These are phyloP conservation scores for Portunus trituberculatus DNA, from an alignment of 1,140 invertebrate species.

Conservation along the genomic window DNA sequence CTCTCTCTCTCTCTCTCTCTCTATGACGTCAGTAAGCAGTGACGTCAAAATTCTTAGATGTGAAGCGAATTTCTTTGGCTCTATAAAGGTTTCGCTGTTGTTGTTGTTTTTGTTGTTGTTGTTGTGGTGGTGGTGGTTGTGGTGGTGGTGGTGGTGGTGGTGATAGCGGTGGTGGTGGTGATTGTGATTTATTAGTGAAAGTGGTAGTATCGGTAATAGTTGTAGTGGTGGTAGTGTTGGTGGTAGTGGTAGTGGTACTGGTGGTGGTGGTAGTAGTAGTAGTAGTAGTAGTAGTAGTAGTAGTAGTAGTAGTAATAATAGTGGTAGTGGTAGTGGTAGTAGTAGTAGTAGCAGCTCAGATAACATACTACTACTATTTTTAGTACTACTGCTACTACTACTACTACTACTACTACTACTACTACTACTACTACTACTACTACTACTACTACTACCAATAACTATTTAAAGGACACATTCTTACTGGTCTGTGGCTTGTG, in stretches of 20 bases:
- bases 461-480: no score
- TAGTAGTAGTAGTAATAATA: conserved; percentile 1
- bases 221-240: background rate
- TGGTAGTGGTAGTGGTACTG: background rate
- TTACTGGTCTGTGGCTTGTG: no score
- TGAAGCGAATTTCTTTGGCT: no score
- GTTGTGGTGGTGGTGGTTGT: no score
- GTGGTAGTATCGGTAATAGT: no score
- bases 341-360: background rate
- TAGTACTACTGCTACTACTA: background rate
- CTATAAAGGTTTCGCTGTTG: no score
- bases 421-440: conserved; percentile 22
- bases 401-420: conserved; percentile 22
- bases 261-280: background rate
- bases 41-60: no score
- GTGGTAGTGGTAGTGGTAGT: conserved; percentile 12
- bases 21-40: no score
- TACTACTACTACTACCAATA: background rate
- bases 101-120: no score
- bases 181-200: no score
- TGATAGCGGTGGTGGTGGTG: no score
- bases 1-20: background rate
- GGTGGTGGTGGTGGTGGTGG: no score
- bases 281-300: conserved; percentile 10
- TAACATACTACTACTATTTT: background rate